Evolutionary conservation across 2,113 vertebrate genomes (phyloP), one percentile per base, ranked within the genome.

Genomic region (Addax nasomaculatus): DNA sequence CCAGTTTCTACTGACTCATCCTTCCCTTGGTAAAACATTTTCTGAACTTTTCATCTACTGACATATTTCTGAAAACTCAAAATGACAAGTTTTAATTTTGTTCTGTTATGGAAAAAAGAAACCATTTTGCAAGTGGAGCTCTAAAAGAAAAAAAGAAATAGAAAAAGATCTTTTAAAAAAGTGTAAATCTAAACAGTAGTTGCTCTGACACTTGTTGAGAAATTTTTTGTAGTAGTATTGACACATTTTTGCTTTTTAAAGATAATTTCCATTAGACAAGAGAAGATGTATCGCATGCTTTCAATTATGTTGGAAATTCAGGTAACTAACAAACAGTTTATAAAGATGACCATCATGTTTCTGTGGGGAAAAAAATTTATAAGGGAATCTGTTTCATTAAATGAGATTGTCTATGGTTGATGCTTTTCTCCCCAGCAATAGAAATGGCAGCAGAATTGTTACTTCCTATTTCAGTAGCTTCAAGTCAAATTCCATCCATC

Each of bases 201-300:
- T 92, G 43, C 39, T 79, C 1, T 85, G 64, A 83, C 16, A 78
- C 67, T 93, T 95, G 49, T 94, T 70, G 51, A 73, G 70, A 58
- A 39, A 39, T n/a, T 90, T 96, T 90, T 95, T 49, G 16, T 78
- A 94, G 60, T 55, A 78, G 73, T 45, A 47, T 89, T 87, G 64
- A 89, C 81, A 93, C 23, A 90, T 39, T 85, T 94, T 88, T 93
- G 47, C 53, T 95, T 62, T 83, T 30, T 70, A 89, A 84, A 67
- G 47, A 95, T 33, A 92, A 90, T 92, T 97, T 96, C 55, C 47
- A 58, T 64, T 78, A 81, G 36, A 70, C 93, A 92, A 55, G 81
- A 58, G 39, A 39, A 39, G 39, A 39, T 39, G 39, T 39, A 39
- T 3, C 4, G 39, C 39, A 39, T 39, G 39, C 39, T 39, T 39